These are phyloP conservation scores for Pocillopora verrucosa DNA, from an alignment of 64 coral and sea anemone species.

Conservation along the genomic window DNA sequence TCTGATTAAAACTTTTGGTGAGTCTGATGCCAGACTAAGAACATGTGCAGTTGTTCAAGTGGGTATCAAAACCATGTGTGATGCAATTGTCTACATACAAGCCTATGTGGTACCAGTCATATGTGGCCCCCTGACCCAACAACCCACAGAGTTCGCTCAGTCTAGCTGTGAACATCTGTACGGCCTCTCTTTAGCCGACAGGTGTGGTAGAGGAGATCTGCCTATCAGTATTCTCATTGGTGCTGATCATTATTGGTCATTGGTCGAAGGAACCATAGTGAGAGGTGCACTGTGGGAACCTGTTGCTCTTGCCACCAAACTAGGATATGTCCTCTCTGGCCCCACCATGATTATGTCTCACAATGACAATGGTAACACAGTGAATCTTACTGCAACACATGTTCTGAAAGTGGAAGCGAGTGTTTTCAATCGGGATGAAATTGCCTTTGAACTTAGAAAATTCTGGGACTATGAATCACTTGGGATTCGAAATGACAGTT, in stretches of 20 bases:
- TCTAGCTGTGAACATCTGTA: no score
- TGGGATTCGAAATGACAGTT: conserved; percentile 7
- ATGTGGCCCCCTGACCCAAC: no score
- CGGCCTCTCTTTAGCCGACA: no score
- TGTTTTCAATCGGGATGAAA: background rate
- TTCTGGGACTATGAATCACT: conserved; percentile 57
- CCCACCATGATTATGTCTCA: background rate
- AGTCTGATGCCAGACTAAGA: conserved; percentile 18
- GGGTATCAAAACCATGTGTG: conserved; percentile 24
- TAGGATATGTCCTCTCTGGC: conserved; percentile 47
- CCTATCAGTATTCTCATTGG: no score
- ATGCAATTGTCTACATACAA: no score
- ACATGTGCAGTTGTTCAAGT: conserved; percentile 45
- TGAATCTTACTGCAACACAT: conserved; percentile 54
- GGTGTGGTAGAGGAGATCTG: no score
- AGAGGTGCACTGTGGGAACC: conserved; percentile 47
- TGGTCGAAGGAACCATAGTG: no score
- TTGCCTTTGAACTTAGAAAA: conserved; percentile 8
- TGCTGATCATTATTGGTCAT: no score
- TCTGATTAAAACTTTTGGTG: conserved; percentile 11
- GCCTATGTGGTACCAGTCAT: no score
- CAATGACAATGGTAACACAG: conserved; percentile 1
- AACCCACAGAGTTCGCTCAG: no score
- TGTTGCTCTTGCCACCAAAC: conserved; percentile 34
- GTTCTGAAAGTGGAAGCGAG: conserved; percentile 32